Evolutionary conservation across 2,888 invertebrate genomes (phyloP).

Genomic region (Cryptus armator): DNA sequence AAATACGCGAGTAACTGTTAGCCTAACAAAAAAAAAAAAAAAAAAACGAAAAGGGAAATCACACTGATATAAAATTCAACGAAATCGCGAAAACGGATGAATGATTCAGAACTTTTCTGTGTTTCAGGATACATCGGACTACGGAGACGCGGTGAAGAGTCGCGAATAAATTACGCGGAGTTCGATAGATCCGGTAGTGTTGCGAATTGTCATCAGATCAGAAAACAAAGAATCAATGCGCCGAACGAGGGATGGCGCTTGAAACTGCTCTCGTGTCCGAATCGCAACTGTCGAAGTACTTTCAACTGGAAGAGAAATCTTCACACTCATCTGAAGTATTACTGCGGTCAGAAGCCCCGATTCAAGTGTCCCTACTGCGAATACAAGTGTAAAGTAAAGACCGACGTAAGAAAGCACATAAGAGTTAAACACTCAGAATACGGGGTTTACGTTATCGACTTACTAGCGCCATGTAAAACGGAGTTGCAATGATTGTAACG

Average conservation of each 20-base stretch:
- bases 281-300: slow-evolving; percentile 68
- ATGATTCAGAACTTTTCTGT: background rate
- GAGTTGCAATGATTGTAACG: slow-evolving; percentile 4
- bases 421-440: slow-evolving; percentile 9
- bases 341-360: slow-evolving; percentile 76
- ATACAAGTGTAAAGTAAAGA: slow-evolving; percentile 51
- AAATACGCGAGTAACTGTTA: background rate
- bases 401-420: slow-evolving; percentile 36
- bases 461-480: slow-evolving; percentile 21
- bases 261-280: slow-evolving; percentile 41
- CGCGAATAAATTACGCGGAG: background rate
- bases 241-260: slow-evolving; percentile 60
- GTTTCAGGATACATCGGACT: slow-evolving; percentile 26
- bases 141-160: background rate
- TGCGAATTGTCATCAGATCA: background rate
- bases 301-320: slow-evolving; percentile 49
- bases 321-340: slow-evolving; percentile 73
- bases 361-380: slow-evolving; percentile 77
- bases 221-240: background rate
- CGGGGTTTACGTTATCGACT: slow-evolving; percentile 66
- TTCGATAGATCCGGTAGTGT: background rate
- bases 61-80: background rate
- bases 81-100: background rate
- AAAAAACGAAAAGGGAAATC: background rate
- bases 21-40: background rate